A percentile compares a stretch with the other conserved stretches of the same genome.
phyloP scores from a whole-genome alignment of 2,113 vertebrate genomes.

The Hippocampus mohnikei region DNA sequence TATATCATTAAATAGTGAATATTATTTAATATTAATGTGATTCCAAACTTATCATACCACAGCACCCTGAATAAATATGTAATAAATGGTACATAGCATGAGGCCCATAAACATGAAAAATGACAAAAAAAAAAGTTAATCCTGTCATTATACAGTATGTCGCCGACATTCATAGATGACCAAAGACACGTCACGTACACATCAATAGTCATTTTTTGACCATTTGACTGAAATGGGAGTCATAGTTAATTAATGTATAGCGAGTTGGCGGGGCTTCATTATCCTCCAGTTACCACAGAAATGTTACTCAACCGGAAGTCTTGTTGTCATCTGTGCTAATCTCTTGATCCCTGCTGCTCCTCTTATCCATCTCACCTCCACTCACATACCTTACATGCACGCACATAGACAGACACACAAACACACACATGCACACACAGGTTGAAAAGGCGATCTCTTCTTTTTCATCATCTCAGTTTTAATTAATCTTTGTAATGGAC shows the following conservation, averaged over 20 bases:
- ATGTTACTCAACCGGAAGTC: not conserved
- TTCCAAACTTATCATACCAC: too few relatives aligned
- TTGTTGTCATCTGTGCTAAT: slow-evolving; percentile 46
- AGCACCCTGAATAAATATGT: too few relatives aligned
- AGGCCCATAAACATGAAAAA: too few relatives aligned
- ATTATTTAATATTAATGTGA: too few relatives aligned
- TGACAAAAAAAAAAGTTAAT: too few relatives aligned
- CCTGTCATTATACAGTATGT: too few relatives aligned
- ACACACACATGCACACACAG: not conserved
- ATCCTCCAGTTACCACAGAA: not conserved
- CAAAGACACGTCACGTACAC: too few relatives aligned
- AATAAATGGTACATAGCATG: too few relatives aligned
- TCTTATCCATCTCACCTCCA: slow-evolving; percentile 10
- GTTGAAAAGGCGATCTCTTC: slow-evolving; percentile 14
- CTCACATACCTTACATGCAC: not conserved
- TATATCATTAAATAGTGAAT: too few relatives aligned
- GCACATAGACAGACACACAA: not conserved
- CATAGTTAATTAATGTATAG: not conserved
- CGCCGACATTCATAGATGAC: too few relatives aligned
- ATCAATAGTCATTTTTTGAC: too few relatives aligned
- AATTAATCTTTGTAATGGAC: not conserved
- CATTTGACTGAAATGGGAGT: too few relatives aligned
- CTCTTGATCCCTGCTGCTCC: slow-evolving; percentile 51
- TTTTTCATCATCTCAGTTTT: not conserved
- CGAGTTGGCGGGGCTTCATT: not conserved